A percentile compares a stretch with the other conserved stretches of the same genome.
Evolutionary conservation across 2,888 invertebrate species (phyloP).

Genomic region (Athrips mouffetella): DNA sequence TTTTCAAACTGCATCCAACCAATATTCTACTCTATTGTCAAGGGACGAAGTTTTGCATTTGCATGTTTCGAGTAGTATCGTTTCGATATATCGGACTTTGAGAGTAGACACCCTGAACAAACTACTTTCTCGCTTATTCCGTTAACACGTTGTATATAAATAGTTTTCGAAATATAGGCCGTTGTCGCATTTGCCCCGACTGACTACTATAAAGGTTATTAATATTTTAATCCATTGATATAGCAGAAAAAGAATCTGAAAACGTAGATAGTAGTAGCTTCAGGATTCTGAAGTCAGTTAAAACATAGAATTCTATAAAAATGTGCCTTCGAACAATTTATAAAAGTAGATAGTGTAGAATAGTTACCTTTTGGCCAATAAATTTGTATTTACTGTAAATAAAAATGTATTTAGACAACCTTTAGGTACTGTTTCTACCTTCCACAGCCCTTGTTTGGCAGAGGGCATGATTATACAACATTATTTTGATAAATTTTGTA

Average conservation of each 20-base stretch:
- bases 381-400: conserved; percentile 47
- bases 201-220: too few species aligned
- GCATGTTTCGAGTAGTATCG: too few species aligned
- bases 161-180: too few species aligned
- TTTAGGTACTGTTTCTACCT: not conserved
- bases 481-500: not conserved
- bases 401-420: conserved; percentile 7
- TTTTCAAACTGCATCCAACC: too few species aligned
- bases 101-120: too few species aligned
- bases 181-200: too few species aligned
- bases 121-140: too few species aligned
- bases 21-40: too few species aligned
- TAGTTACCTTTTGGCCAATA: conserved; percentile 59
- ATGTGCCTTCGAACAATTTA: conserved; percentile 74
- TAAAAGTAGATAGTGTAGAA: conserved; percentile 51
- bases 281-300: conserved; percentile 23
- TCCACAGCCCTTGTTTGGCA: not conserved
- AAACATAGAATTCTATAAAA: conserved; percentile 56
- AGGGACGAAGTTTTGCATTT: too few species aligned
- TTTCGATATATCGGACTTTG: too few species aligned
- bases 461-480: not conserved
- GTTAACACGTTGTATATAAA: too few species aligned
- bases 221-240: conserved; percentile 1
- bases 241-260: conserved; percentile 18
- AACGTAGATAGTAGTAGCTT: conserved; percentile 19